phyloP scores from a whole-genome alignment of 2,797 vertebrate species.

The Leuciscus waleckii region DNA sequence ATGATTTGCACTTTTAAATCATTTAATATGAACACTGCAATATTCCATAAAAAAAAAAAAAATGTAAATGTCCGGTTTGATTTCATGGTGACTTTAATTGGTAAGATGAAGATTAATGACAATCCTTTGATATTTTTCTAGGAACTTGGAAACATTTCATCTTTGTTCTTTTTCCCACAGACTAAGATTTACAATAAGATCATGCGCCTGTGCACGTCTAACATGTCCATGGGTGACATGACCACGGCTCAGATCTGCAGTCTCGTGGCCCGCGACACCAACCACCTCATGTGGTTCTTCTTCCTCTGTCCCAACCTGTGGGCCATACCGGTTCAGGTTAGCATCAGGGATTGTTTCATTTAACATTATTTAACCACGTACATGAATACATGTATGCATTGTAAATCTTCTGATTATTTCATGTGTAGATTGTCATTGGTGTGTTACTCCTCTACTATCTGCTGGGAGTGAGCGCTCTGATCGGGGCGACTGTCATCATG shows the following conservation, averaged over 20 bases:
- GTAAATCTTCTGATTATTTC: neutral
- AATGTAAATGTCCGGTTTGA: neutral
- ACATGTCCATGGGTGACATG: conserved; percentile 97
- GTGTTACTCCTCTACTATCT: conserved; percentile 96
- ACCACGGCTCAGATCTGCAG: conserved; percentile 96
- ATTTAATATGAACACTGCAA: neutral
- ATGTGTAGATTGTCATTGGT: conserved; percentile 89
- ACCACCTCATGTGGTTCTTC: conserved; percentile 99
- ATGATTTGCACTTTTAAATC: neutral
- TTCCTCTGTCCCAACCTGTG: conserved; percentile 98
- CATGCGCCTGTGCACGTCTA: conserved; percentile 96
- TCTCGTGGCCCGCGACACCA: conserved; percentile 95
- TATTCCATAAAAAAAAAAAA: neutral
- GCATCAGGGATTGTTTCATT: neutral
- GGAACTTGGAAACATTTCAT: neutral
- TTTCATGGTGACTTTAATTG: neutral
- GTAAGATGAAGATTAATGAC: neutral
- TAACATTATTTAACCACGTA: neutral
- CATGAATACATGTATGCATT: no score
- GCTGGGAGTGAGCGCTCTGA: conserved; percentile 96
- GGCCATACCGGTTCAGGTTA: conserved; percentile 97
- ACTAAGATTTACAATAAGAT: conserved; percentile 99
- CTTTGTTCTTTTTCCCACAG: conserved; percentile 68
- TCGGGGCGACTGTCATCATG: conserved; percentile 94
- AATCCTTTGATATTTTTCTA: neutral